phyloP scores from a whole-genome alignment of 2,888 invertebrate genomes.

The Leucoptera coffeella region DNA sequence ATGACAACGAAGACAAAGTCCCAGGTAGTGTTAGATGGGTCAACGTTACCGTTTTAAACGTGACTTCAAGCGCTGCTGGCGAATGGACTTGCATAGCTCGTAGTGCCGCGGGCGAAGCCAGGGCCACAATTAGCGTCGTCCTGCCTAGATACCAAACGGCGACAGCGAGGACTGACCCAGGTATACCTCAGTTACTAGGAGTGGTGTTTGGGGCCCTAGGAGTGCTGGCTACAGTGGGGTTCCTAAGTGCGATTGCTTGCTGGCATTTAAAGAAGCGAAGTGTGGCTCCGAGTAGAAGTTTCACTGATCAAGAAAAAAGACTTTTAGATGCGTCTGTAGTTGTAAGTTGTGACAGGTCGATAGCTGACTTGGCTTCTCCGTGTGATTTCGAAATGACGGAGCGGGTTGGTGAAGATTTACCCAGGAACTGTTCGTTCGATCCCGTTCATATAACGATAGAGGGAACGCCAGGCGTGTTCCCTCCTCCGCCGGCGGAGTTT shows the following conservation, averaged over 20 bases:
- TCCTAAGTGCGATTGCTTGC: slow-evolving; percentile 43
- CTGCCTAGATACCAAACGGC: slow-evolving; percentile 61
- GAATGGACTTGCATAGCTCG: slow-evolving; percentile 78
- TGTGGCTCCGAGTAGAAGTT: slow-evolving; percentile 61
- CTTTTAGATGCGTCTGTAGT: slow-evolving; percentile 69
- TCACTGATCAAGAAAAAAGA: slow-evolving; percentile 84
- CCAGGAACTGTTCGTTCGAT: slow-evolving; percentile 45
- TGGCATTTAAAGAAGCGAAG: slow-evolving; percentile 68
- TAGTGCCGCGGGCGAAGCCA: slow-evolving; percentile 59
- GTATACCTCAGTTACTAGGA: slow-evolving; percentile 66
- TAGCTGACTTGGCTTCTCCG: slow-evolving; percentile 57
- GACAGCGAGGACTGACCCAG: slow-evolving; percentile 68
- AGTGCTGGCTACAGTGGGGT: slow-evolving; percentile 62
- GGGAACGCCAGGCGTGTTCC: slow-evolving; percentile 41
- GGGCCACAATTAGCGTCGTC: slow-evolving; percentile 55
- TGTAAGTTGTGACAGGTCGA: slow-evolving; percentile 59
- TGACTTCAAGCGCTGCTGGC: slow-evolving; percentile 77
- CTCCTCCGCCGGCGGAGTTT: slow-evolving; percentile 47
- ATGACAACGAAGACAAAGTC: slow-evolving; percentile 32
- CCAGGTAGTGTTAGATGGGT: slow-evolving; percentile 61
- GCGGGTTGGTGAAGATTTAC: slow-evolving; percentile 30
- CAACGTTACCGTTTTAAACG: slow-evolving; percentile 76
- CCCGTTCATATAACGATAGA: slow-evolving; percentile 60
- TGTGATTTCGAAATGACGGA: slow-evolving; percentile 47
- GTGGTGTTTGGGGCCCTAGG: slow-evolving; percentile 70